A percentile compares a stretch with the other conserved stretches of the same genome.
Evolutionary conservation across 2,888 invertebrate species (phyloP).

Genomic region (Agriotes lineatus): DNA sequence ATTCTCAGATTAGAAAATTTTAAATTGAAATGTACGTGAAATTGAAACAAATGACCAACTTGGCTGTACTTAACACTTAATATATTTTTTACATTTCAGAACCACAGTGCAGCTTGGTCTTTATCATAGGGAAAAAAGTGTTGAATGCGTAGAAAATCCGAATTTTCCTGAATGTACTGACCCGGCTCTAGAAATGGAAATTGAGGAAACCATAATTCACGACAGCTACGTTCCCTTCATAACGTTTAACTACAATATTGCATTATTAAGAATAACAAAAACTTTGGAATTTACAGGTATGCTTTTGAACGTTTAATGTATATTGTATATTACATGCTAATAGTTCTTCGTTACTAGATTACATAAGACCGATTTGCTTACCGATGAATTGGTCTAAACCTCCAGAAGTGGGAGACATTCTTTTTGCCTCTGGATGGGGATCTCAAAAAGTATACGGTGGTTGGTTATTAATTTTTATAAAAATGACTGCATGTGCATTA

Average conservation of each 20-base stretch:
- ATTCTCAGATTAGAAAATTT: no score
- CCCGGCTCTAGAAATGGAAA: neutral
- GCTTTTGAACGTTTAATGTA: no score
- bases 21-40: no score
- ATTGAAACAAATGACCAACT: no score
- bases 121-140: constrained; percentile 4
- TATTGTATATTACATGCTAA: no score
- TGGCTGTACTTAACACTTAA: no score
- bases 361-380: constrained; percentile 38
- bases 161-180: constrained; percentile 15
- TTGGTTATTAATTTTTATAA: no score
- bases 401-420: neutral
- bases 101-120: neutral
- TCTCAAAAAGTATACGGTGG: no score
- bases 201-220: neutral
- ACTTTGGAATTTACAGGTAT: constrained; percentile 8
- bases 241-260: neutral
- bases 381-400: neutral
- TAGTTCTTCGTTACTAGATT: constrained; percentile 32
- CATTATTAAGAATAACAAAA: neutral
- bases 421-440: constrained; percentile 38
- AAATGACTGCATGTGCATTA: no score
- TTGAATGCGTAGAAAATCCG: constrained; percentile 5
- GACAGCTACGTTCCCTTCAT: neutral
- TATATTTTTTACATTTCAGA: no score